Evolutionary conservation across 2,797 vertebrate genomes (phyloP).

Genomic region (Squalus acanthias): DNA sequence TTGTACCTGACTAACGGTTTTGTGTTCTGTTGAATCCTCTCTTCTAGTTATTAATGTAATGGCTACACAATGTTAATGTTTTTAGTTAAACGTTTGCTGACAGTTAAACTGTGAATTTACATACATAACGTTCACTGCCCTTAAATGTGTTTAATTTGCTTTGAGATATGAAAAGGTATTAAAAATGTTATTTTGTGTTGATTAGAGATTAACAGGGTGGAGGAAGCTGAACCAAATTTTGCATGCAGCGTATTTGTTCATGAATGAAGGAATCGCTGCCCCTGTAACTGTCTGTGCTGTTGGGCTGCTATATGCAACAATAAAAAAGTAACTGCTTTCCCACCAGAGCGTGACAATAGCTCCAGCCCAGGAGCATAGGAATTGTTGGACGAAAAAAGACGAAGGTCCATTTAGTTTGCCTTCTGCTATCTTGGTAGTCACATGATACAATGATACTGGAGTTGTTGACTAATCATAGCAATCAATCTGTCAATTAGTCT

Average conservation of each 20-base stretch:
- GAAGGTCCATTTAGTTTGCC: background rate
- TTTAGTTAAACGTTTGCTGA: background rate
- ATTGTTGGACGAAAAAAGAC: background rate
- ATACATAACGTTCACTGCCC: background rate
- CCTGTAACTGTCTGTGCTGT: background rate
- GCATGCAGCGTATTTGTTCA: background rate
- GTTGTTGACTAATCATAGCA: too few species aligned
- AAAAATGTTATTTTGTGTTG: background rate
- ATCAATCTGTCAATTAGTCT: too few species aligned
- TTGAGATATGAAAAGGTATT: background rate
- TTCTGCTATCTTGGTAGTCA: background rate
- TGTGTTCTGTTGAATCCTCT: background rate
- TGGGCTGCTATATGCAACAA: background rate
- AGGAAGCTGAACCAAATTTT: background rate
- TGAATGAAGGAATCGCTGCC: background rate
- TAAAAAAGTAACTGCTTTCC: background rate
- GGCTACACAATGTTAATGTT: background rate
- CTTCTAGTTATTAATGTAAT: background rate
- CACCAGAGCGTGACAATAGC: background rate
- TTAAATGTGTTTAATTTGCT: background rate
- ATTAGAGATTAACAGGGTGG: background rate
- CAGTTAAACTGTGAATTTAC: background rate
- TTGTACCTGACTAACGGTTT: background rate
- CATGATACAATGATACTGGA: background rate
- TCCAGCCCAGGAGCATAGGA: background rate